phyloP scores from a whole-genome alignment of 2,797 vertebrate genomes.

The Coregonus sp. region DNA sequence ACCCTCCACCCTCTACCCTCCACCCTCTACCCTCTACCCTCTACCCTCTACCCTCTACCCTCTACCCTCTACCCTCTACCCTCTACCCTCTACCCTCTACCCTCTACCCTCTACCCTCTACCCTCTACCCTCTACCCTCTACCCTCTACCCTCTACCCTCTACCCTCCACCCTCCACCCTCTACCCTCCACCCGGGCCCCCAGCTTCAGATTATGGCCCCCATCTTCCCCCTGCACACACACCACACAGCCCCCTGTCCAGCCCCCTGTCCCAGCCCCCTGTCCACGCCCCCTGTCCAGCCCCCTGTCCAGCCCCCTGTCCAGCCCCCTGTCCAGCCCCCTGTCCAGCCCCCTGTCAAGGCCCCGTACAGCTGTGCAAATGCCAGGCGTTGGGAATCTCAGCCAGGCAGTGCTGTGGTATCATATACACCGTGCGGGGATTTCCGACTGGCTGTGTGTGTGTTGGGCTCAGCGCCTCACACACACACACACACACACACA shows the following conservation, averaged over 20 bases:
- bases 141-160: constrained; percentile 23
- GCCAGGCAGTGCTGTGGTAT: constrained; percentile 72
- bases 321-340: constrained; percentile 34
- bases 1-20: constrained; percentile 71
- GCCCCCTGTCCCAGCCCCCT: constrained; percentile 39
- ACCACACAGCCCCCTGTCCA: constrained; percentile 54
- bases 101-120: constrained; percentile 71
- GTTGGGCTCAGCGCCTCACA: not conserved
- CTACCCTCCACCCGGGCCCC: constrained; percentile 1
- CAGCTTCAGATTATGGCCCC: too few relatives aligned
- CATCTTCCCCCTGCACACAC: constrained; percentile 20
- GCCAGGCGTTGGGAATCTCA: constrained; percentile 77
- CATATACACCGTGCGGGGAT: constrained; percentile 84
- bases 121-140: constrained; percentile 68
- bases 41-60: constrained; percentile 71
- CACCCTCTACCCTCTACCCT: too few relatives aligned
- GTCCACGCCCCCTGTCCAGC: constrained; percentile 41
- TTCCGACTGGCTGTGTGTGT: constrained; percentile 72
- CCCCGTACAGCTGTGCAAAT: constrained; percentile 85
- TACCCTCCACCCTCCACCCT: constrained; percentile 72
- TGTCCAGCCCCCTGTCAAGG: constrained; percentile 47
- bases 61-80: constrained; percentile 70
- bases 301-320: constrained; percentile 42
- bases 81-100: not conserved
- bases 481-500: not conserved